Conservation (phyloP, 2,113 vertebrate species). For the Seriola dumerili region DNA sequence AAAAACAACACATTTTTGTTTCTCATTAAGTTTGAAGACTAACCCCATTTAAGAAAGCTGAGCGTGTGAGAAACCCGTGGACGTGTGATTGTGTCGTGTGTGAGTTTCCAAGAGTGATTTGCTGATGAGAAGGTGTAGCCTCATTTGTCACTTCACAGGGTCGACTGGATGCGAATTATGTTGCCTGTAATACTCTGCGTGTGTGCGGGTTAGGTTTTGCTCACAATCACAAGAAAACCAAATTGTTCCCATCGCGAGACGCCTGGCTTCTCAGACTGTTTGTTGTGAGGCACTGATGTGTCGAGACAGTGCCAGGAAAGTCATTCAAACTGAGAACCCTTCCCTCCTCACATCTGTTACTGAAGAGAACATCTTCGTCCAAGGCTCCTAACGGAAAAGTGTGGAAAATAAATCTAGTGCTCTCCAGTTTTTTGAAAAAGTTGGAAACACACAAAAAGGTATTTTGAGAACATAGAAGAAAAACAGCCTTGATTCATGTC, state of each 20-base stretch:
- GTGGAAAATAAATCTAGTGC: slow-evolving; percentile 19
- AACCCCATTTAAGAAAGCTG: slow-evolving; percentile 48
- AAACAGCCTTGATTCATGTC: not conserved
- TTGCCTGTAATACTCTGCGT: slow-evolving; percentile 13
- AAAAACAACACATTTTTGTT: slow-evolving; percentile 80
- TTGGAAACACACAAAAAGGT: slow-evolving; percentile 10
- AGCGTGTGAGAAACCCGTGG: slow-evolving; percentile 33
- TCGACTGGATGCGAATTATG: slow-evolving; percentile 15
- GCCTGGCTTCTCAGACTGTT: slow-evolving; percentile 34
- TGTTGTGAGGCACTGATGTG: slow-evolving; percentile 7
- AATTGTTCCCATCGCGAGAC: slow-evolving; percentile 44
- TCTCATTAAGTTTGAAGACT: slow-evolving; percentile 80
- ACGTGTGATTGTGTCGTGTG: slow-evolving; percentile 49
- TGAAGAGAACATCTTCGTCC: slow-evolving; percentile 21
- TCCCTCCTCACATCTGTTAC: slow-evolving; percentile 40
- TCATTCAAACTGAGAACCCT: slow-evolving; percentile 46
- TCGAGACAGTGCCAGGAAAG: slow-evolving; percentile 42
- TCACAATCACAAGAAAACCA: slow-evolving; percentile 48
- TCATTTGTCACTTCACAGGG: slow-evolving; percentile 38
- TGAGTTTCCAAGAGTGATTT: slow-evolving; percentile 30
- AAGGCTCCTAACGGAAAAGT: slow-evolving; percentile 17
- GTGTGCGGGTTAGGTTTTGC: slow-evolving; percentile 12
- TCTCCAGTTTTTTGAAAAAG: not conserved
- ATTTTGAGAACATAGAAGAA: not conserved
- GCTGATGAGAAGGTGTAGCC: slow-evolving; percentile 43